Percentiles rank a stretch among this genome's conserved stretches.
Conservation (phyloP, 1,140 invertebrate genomes). For the Neodiprion fabricii region DNA sequence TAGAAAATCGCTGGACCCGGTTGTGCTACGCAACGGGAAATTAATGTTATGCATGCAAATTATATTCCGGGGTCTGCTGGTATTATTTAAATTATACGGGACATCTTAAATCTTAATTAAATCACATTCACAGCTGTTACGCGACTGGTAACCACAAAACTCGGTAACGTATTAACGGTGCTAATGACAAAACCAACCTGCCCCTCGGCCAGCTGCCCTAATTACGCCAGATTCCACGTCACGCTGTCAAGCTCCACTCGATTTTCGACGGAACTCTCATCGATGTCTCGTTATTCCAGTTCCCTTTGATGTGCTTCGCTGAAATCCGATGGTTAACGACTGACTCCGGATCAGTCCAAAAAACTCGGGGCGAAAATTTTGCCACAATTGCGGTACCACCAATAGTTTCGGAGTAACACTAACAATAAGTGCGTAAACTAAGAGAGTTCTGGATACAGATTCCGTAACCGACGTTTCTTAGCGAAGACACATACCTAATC, state of each 20-base stretch:
- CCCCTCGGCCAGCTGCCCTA: conserved; percentile 19
- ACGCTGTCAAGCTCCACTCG: conserved; percentile 6
- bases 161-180: conserved; percentile 38
- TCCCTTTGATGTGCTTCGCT: conserved; percentile 21
- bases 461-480: no score
- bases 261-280: no score
- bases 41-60: not conserved
- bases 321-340: conserved; percentile 4
- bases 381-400: no score
- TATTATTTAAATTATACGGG: not conserved
- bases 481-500: no score
- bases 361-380: no score
- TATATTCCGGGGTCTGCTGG: not conserved
- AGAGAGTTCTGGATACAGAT: no score
- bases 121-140: conserved; percentile 38
- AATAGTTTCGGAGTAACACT: no score
- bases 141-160: conserved; percentile 29
- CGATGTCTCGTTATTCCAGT: conserved; percentile 6
- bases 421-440: no score
- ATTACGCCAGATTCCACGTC: conserved; percentile 27
- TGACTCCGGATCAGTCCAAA: not conserved
- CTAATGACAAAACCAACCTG: conserved; percentile 28
- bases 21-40: not conserved
- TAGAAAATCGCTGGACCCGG: not conserved
- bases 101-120: conserved; percentile 35